A percentile compares a stretch with the other conserved stretches of the same genome.
phyloP scores from a whole-genome alignment of 2,888 invertebrate species.

The Folsomia candida region DNA sequence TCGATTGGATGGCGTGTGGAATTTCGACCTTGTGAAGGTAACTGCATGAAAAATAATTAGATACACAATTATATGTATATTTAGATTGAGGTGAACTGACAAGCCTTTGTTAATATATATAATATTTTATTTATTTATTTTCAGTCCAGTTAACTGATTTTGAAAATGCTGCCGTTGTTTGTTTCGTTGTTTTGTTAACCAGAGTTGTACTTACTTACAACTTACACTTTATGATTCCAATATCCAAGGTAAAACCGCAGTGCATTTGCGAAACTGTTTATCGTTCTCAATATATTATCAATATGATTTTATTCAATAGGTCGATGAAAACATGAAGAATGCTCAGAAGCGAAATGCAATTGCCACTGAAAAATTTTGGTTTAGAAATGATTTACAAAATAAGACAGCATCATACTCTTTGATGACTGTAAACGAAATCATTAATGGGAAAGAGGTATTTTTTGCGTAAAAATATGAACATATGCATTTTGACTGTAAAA shows the following conservation, averaged over 20 bases:
- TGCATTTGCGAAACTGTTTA: neutral
- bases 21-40: conserved; percentile 97
- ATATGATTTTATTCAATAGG: too few species aligned
- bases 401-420: conserved; percentile 64
- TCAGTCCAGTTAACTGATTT: conserved; percentile 76
- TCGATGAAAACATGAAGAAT: conserved; percentile 94
- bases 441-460: conserved; percentile 84
- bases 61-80: too few species aligned
- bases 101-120: too few species aligned
- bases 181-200: conserved; percentile 94
- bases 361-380: conserved; percentile 84
- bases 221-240: conserved; percentile 93
- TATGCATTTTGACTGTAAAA: too few species aligned
- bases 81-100: too few species aligned
- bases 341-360: conserved; percentile 91
- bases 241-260: conserved; percentile 73
- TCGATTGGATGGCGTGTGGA: conserved; percentile 99
- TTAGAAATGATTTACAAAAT: conserved; percentile 59
- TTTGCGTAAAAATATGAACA: too few species aligned
- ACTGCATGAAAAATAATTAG: too few species aligned
- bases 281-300: too few species aligned
- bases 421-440: conserved; percentile 93
- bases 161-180: conserved; percentile 98
- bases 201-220: conserved; percentile 94
- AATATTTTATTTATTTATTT: too few species aligned